These are phyloP conservation scores for Pardosa pseudoannulata DNA, from an alignment of 2,888 invertebrate genomes.

Conservation along the genomic window DNA sequence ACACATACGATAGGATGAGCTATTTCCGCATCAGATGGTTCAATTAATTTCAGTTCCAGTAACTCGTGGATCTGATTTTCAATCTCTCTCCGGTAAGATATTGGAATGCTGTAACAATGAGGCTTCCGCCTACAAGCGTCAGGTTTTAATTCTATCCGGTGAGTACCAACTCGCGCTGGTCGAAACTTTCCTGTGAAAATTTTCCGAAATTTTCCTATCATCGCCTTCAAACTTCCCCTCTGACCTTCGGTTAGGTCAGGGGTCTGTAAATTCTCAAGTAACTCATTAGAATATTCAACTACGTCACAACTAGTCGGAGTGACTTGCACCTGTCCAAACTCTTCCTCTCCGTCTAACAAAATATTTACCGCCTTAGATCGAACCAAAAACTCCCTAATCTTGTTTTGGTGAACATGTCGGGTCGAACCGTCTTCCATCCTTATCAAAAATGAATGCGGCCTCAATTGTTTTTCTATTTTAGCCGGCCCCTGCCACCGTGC, in stretches of 20 bases:
- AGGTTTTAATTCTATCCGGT: neutral
- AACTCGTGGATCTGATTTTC: conserved; percentile 7
- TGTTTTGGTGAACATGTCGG: too few relatives aligned
- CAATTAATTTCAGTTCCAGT: conserved; percentile 13
- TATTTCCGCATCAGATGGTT: conserved; percentile 15
- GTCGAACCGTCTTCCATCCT: too few relatives aligned
- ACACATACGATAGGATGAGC: conserved; percentile 28
- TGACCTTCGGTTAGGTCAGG: neutral
- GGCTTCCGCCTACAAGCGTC: neutral
- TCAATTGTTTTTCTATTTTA: too few relatives aligned
- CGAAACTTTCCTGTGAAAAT: neutral
- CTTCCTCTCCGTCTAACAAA: neutral
- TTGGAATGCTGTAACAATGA: neutral
- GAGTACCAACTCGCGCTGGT: neutral
- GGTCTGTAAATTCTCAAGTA: too few relatives aligned
- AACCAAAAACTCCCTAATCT: too few relatives aligned
- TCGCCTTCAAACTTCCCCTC: neutral
- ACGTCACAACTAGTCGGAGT: neutral
- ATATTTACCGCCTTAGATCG: neutral
- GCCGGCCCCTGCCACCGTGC: too few relatives aligned
- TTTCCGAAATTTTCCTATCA: neutral
- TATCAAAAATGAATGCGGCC: too few relatives aligned
- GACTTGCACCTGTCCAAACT: neutral
- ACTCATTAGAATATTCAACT: neutral
- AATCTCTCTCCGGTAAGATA: neutral